Base-by-base conservation (phyloP, 2,888 invertebrate genomes). In the Lissocephala sabroskyi region DNA sequence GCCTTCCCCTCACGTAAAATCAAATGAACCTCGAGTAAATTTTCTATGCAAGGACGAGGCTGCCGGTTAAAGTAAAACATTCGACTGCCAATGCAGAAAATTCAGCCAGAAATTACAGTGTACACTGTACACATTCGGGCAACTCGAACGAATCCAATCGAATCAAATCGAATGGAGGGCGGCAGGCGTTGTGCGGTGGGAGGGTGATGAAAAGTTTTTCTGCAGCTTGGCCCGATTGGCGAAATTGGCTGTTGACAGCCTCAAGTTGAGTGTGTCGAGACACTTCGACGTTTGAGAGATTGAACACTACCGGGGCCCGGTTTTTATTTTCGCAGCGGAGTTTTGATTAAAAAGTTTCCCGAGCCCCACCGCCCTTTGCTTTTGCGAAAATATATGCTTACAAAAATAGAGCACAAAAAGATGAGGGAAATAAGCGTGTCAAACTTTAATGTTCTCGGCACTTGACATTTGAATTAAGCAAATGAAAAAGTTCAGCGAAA, bases 161-260 rank as follows among this genome's bases (percentile, higher is more conserved):
- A n/a, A n/a, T n/a, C n/a, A n/a, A n/a, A n/a, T n/a, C n/a, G n/a
- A n/a, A n/a, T n/a, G n/a, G n/a, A n/a, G n/a, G n/a, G n/a, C n/a
- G n/a, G n/a, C n/a, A n/a, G n/a, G n/a, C n/a, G n/a, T n/a, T n/a
- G n/a, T n/a, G n/a, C n/a, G n/a, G n/a, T n/a, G n/a, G n/a, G n/a
- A n/a, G n/a, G n/a, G n/a, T n/a, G n/a, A n/a, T n/a, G n/a, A n/a
- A n/a, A n/a, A n/a, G 7, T 7, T 32, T 42, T 47, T 52, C 37
- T 13, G 40, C 43, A 44, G 47, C 40, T 50, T 49, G 49, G 51
- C 47, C 61, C 23, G 58, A 59, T 50, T 55, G 54, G 41, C 52
- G 35, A 65, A 78, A 73, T 73, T 73, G 78, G 60, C 78, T 75
- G 78, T 73, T 73, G 73, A 78, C 78, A 75, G 78, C 54, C 41